Percentiles rank a stretch among this genome's conserved stretches.
These are phyloP conservation scores for Calidris pugnax DNA, from an alignment of 2,113 vertebrate genomes.

Conservation along the genomic window DNA sequence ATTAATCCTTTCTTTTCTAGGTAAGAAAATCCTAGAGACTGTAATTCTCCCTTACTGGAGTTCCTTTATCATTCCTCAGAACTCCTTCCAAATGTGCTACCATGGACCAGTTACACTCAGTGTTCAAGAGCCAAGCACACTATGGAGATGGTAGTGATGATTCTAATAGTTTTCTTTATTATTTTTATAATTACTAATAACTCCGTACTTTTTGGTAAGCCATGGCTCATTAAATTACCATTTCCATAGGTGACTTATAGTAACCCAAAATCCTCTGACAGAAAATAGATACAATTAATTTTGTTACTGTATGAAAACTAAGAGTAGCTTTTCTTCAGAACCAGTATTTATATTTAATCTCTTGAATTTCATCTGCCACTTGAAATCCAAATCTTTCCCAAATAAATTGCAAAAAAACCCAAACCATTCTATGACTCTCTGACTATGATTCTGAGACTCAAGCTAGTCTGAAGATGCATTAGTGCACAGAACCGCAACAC, in stretches of 20 bases:
- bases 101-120: not conserved
- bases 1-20: not conserved
- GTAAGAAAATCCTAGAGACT: not conserved
- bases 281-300: not conserved
- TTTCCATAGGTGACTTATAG: rapidly evolving
- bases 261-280: not conserved
- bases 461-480: not conserved
- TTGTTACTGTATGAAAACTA: not conserved
- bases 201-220: not conserved
- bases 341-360: not conserved
- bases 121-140: not conserved
- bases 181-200: not conserved
- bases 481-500: not conserved
- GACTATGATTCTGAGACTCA: not conserved
- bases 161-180: not conserved
- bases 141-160: not conserved
- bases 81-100: not conserved
- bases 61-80: not conserved
- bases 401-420: not conserved
- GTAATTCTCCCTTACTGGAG: not conserved
- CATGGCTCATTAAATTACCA: not conserved
- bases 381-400: not conserved
- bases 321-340: not conserved
- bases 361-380: not conserved
- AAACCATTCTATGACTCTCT: not conserved